phyloP scores from a whole-genome alignment of 2,113 vertebrate species.

The Urocolius indicus region DNA sequence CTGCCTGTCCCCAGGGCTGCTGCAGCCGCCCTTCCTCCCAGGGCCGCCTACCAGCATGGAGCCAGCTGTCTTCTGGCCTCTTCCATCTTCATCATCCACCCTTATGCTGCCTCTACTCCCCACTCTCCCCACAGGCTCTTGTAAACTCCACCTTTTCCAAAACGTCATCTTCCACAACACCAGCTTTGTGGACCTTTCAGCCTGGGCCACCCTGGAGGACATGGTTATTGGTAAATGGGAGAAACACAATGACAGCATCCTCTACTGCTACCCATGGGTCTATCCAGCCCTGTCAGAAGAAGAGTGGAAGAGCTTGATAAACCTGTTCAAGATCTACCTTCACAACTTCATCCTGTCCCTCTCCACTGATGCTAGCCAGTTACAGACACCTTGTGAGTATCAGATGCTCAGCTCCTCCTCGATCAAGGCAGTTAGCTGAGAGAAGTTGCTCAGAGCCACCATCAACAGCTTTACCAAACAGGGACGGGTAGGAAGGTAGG shows the following conservation, averaged over 20 bases:
- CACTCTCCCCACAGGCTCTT: neutral
- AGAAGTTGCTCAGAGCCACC: neutral
- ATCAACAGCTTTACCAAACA: neutral
- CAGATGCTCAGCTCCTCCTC: neutral
- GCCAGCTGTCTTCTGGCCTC: neutral
- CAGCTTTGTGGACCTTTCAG: neutral
- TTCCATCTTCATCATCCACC: neutral
- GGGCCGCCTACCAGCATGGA: neutral
- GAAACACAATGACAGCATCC: neutral
- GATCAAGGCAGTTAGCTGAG: neutral
- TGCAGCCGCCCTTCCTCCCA: neutral
- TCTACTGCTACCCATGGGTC: neutral
- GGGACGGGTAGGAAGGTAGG: neutral
- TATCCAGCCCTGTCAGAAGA: neutral
- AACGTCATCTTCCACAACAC: neutral
- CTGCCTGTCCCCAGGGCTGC: neutral
- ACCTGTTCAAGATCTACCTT: neutral
- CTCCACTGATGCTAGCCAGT: rapidly evolving
- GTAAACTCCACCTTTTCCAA: neutral
- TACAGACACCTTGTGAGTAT: neutral
- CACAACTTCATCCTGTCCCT: neutral
- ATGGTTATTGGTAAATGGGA: neutral
- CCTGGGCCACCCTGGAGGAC: neutral
- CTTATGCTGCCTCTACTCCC: neutral
- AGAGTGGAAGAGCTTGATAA: neutral